Evolutionary conservation across 2,888 invertebrate genomes (phyloP), one percentile per base, ranked within the genome.

Genomic region (Oligia strigilis): DNA sequence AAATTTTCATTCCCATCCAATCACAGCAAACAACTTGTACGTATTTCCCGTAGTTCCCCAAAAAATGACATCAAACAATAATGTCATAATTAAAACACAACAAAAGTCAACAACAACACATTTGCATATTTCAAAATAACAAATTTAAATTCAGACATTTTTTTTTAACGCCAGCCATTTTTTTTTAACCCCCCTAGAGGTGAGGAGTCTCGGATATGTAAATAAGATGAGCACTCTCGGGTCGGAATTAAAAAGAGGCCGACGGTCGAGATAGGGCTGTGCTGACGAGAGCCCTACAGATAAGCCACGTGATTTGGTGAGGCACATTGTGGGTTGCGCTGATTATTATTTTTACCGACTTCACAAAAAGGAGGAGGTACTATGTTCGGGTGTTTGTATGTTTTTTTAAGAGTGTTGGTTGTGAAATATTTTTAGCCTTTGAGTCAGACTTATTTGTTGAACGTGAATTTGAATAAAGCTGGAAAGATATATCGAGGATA

Each of bases 121-220:
- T 83, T 86, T 70, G 36, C 75, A 78, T 86, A 77, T 67, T 72
- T 40, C 0, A 64, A 82, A 78, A 79, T 67, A 65, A 67, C 58
- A 70, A 76, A 76, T 80, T 86, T 64, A 77, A 75, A 86, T 60
- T 67, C 66, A 8, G n/a, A 36, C 62, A 62, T 80, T 86, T 83
- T 81, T 85, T 83, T 76, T 70, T 14, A 78, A 75, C 66, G 43
- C 11, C 71, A 8, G 14, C 40, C 76, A 11, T 55, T 78, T 86
- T 86, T 86, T 80, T 72, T 23, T n/a, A n/a, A 52, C 65, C 72
- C 86, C 78, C 77, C 89, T 80, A 66, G 87, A 88, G 88, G 67
- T 81, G 82, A 81, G 77, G 82, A 89, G 88, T 90, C 89, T 91
- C 86, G 90, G 92, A 91, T 92, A 92, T 92, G 92, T 90, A 92